Percentiles rank a stretch among this genome's conserved stretches.
These are phyloP conservation scores for Tragopan temminckii DNA, from an alignment of 2,797 vertebrate genomes.

Conservation along the genomic window DNA sequence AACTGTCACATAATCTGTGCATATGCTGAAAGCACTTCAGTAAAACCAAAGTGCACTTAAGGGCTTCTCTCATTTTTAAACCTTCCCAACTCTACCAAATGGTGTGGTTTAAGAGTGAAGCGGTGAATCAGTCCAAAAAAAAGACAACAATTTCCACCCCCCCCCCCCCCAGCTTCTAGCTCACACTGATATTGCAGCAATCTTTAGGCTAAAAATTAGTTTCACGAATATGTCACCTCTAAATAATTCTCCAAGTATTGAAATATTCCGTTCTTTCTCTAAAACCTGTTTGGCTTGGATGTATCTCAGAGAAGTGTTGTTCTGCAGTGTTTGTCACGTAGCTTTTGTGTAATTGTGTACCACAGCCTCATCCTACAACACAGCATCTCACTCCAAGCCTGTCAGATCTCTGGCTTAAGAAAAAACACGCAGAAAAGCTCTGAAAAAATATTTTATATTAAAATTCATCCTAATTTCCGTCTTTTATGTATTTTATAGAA, in stretches of 20 bases:
- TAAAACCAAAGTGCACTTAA: not conserved
- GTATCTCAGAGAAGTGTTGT: not conserved
- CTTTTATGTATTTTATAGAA: not conserved
- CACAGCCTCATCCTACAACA: not conserved
- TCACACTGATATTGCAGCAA: too few relatives aligned
- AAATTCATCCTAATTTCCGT: not conserved
- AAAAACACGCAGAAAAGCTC: not conserved
- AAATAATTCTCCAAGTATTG: not conserved
- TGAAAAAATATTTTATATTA: not conserved
- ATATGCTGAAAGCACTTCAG: constrained; percentile 7
- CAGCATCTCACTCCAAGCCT: not conserved
- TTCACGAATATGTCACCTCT: not conserved
- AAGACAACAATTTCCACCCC: not conserved
- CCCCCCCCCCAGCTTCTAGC: not conserved
- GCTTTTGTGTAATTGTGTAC: not conserved
- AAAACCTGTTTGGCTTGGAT: not conserved
- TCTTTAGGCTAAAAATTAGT: not conserved
- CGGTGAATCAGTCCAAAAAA: not conserved
- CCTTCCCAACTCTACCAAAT: not conserved
- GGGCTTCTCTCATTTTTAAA: constrained; percentile 30
- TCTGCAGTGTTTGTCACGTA: not conserved
- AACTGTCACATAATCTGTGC: not conserved
- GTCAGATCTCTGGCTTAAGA: not conserved
- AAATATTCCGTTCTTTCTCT: not conserved
- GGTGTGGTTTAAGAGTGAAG: not conserved